Evolutionary conservation across 37 sponge, comb jelly and placozoan species (phyloP).

Genomic region (Hexactinellida sp.): DNA sequence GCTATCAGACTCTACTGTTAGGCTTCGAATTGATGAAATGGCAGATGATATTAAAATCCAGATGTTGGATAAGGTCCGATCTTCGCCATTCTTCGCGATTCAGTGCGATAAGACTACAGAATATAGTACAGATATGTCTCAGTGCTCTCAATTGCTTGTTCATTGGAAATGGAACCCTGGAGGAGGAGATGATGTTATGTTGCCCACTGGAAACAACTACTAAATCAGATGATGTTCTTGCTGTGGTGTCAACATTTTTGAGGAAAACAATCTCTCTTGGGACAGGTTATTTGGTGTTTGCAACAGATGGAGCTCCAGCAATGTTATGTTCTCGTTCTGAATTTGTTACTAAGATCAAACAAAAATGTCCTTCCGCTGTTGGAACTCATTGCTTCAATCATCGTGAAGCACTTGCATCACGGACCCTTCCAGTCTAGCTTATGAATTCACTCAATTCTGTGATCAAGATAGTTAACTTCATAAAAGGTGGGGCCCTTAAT

Average conservation of each 20-base stretch:
- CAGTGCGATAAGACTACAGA: neutral
- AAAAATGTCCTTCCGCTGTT: neutral
- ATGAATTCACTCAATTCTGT: constrained; percentile 14
- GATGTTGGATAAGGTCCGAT: neutral
- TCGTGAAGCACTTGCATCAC: constrained; percentile 5
- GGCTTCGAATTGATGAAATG: constrained; percentile 4
- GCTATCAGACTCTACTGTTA: constrained; percentile 11
- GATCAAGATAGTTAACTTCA: constrained; percentile 2
- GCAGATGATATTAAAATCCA: constrained; percentile 7
- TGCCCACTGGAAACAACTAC: constrained; percentile 5
- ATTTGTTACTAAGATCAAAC: neutral
- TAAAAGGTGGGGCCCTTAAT: neutral
- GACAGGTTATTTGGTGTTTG: neutral
- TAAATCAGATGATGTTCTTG: neutral
- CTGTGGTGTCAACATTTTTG: neutral
- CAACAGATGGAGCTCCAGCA: constrained; percentile 10
- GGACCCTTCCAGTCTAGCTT: neutral
- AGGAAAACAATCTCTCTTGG: neutral
- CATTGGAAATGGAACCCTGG: neutral
- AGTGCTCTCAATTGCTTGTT: constrained; percentile 12
- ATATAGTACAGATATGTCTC: neutral
- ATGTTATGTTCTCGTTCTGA: neutral
- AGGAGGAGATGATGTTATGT: constrained; percentile 8
- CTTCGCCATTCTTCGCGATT: constrained; percentile 9
- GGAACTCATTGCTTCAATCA: neutral